These are phyloP conservation scores for Hycleus cichorii DNA, from an alignment of 1,140 invertebrate species.

Conservation along the genomic window DNA sequence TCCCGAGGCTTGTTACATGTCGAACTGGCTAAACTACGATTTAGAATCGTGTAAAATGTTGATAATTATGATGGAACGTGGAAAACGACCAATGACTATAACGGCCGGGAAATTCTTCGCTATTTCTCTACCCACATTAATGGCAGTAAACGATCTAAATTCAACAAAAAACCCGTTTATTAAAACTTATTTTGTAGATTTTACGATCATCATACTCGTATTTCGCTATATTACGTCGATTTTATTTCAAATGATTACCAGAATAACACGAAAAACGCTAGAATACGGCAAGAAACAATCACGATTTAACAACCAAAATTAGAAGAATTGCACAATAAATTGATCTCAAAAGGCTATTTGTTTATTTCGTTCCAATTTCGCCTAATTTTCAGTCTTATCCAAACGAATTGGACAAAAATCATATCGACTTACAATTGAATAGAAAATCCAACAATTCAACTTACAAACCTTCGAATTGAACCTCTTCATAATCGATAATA, in stretches of 20 bases:
- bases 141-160: background rate
- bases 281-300: no score
- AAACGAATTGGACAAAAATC: no score
- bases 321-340: no score
- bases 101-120: conserved; percentile 33
- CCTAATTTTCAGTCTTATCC: no score
- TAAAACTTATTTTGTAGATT: conserved; percentile 9
- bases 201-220: conserved; percentile 19
- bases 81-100: conserved; percentile 26
- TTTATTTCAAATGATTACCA: conserved; percentile 9
- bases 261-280: background rate
- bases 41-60: conserved; percentile 20
- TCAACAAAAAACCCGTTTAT: background rate
- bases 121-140: conserved; percentile 3
- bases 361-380: no score
- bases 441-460: no score
- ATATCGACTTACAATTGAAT: no score
- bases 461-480: no score
- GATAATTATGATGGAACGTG: conserved; percentile 32
- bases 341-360: no score
- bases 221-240: conserved; percentile 17
- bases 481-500: no score
- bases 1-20: conserved; percentile 28
- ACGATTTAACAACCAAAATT: background rate
- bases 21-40: conserved; percentile 33